phyloP scores from a whole-genome alignment of 2,797 vertebrate genomes.

The Erpetoichthys calabaricus region DNA sequence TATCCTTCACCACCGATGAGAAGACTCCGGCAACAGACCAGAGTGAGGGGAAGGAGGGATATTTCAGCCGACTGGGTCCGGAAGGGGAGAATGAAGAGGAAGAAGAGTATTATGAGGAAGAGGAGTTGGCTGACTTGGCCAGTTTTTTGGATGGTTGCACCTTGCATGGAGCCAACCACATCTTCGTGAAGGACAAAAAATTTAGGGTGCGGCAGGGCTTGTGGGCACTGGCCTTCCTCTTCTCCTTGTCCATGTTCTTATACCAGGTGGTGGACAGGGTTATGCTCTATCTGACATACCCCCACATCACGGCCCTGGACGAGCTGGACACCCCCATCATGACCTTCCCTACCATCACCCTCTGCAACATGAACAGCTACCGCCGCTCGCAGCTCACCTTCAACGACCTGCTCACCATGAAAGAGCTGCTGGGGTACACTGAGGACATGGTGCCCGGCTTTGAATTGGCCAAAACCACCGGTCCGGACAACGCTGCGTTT shows the following conservation, averaged over 20 bases:
- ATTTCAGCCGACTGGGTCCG: too few relatives aligned
- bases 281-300: conserved; percentile 68
- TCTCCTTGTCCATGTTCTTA: conserved; percentile 71
- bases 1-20: conserved; percentile 76
- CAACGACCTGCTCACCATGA: conserved; percentile 74
- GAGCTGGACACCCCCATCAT: conserved; percentile 58
- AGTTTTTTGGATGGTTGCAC: conserved; percentile 69
- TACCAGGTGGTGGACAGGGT: conserved; percentile 75
- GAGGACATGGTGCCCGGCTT: conserved; percentile 74
- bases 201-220: conserved; percentile 61
- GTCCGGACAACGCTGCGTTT: conserved; percentile 47
- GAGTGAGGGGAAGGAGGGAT: conserved; percentile 20
- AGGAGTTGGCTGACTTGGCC: conserved; percentile 45
- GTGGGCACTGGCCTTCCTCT: conserved; percentile 68
- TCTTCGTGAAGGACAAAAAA: conserved; percentile 65
- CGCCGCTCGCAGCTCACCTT: conserved; percentile 77
- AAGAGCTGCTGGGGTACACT: conserved; percentile 68
- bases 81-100: conserved; percentile 32
- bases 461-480: conserved; percentile 47
- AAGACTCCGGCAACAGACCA: conserved; percentile 26
- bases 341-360: conserved; percentile 74
- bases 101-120: conserved; percentile 24
- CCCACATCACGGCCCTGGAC: conserved; percentile 72
- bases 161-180: conserved; percentile 77
- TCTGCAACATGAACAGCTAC: conserved; percentile 82